Evolutionary conservation across 2,888 invertebrate genomes (phyloP), one percentile per base, ranked within the genome.

Genomic region (Trileptium ribeirensis): DNA sequence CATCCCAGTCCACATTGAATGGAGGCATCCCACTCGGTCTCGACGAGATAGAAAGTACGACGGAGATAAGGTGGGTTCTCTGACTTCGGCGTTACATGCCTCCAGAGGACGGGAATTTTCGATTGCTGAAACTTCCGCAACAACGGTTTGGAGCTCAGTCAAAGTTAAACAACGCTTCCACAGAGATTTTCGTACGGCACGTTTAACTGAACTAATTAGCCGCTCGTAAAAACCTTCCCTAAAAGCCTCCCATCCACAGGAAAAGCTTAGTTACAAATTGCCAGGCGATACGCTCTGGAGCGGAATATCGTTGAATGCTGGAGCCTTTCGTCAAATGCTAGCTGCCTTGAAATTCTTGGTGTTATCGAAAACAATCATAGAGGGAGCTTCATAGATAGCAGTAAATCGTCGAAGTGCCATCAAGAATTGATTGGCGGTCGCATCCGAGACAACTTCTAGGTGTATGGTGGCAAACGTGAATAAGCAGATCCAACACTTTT

Each of bases 391-490:
- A 36, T 87, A 81, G 67, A 87, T 80, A 0, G 86, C 84, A n/a
- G 88, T 84, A 36, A 89, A 89, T 74, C 88, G 81, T 67, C 87
- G 79, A 3, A 89, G 81, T 2, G 86, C 85, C 67, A 84, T 82
- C 8, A 89, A 34, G 81, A 89, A 89, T 29, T 83, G 82, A 2
- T 84, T 80, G 0, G 88, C 86, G 1, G 85, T 85, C n/a, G 89
- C 81, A 3, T 86, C 84, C 0, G 81, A 82, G 0, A 87, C 84
- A 1, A 88, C 36, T 83, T 90, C 89, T n/a, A 90, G 83, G 83
- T 89, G 88, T 1, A 89, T 84, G 0, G 88, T 84, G 0, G 89
- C 87, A 85, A 89, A 90, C 0, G 89, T 89, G 81, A 86, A 87
- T 1, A 90, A 51, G 19, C 85, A 84, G n/a, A 89, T 85, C 86